Base-by-base conservation (phyloP, 1,140 invertebrate species). In the Asbolus verrucosus region DNA sequence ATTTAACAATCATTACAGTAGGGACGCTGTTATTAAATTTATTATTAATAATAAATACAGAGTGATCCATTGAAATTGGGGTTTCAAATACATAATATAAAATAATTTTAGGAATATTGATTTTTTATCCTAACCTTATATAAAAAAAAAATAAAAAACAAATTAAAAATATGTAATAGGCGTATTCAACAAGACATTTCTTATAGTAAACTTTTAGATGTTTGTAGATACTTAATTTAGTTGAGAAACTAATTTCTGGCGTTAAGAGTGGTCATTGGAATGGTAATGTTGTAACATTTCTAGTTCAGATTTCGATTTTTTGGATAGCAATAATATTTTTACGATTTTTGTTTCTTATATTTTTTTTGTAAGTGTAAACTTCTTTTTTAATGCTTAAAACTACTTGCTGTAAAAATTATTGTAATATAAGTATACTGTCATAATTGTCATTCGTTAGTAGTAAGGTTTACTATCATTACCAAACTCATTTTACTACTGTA, bases 401-500 rank as follows among this genome's bases (percentile, higher is more conserved):
- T n/a, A n/a, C 19, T 31, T 41, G 24, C 36, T 68, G 66, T 68
- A 68, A 67, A 68, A 68, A 68, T 39, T 36, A 68, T 67, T 68
- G 66, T 68, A 68, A 68, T 61, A 68, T 68, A 68, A 21, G 54
- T 68, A 61, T 60, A 30, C 30, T 50, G 43, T 50, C 43, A 50
- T 50, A 50, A 21, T 50, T 50, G 43, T 50, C 43, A 50, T 50
- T 50, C 19, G 31, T 18, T 24, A 65, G 38, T 46, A 41, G 16
- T 43, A 70, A 46, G 60, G 39, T 65, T 62, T 36, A 69, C 59
- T 70, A 70, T 62, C 68, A 70, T 62, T 41, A 62, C 41, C 21
- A 43, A 41, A 60, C 67, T 71, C 50, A 73, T 71, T 60, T 70
- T 69, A 50, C 65, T 65, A 61, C 24, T 27, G 8, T 73, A 67